A percentile compares a stretch with the other conserved stretches of the same genome.
Conservation (phyloP, 2,888 invertebrate species). For the Leptarthrus brevirostris region DNA sequence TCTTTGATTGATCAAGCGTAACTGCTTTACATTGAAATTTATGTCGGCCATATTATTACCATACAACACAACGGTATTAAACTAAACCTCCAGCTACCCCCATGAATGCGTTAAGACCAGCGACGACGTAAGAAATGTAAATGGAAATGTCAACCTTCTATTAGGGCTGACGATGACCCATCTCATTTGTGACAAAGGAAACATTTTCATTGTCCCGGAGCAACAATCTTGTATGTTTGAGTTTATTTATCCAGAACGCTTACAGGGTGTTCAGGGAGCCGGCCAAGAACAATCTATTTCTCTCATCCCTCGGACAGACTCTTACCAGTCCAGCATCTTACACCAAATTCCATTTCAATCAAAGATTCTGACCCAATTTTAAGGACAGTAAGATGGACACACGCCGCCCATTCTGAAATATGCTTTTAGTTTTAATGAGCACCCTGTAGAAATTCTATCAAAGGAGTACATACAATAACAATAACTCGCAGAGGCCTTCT, state of each 20-base stretch:
- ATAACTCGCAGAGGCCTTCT: constrained; percentile 37
- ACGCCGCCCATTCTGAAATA: constrained; percentile 44
- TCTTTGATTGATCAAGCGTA: constrained; percentile 43
- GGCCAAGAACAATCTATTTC: neutral
- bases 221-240: constrained; percentile 50
- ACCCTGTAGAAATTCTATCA: constrained; percentile 48
- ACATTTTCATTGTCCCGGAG: constrained; percentile 54
- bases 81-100: constrained; percentile 39
- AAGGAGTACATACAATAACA: constrained; percentile 41
- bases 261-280: constrained; percentile 28
- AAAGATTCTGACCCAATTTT: constrained; percentile 48
- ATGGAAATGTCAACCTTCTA: constrained; percentile 50
- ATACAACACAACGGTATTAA: constrained; percentile 23
- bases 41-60: constrained; percentile 29
- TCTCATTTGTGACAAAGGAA: constrained; percentile 55
- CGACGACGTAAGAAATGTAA: constrained; percentile 50
- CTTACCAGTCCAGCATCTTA: constrained; percentile 22
- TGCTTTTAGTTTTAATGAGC: constrained; percentile 48
- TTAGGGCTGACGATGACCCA: constrained; percentile 52
- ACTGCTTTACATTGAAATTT: constrained; percentile 41
- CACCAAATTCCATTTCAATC: constrained; percentile 44
- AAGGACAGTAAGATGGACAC: constrained; percentile 42
- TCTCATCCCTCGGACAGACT: neutral
- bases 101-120: constrained; percentile 47
- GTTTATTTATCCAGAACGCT: constrained; percentile 46